A percentile compares a stretch with the other conserved stretches of the same genome.
These are phyloP conservation scores for Allygus modestus DNA, from an alignment of 2,888 invertebrate genomes.

Conservation along the genomic window DNA sequence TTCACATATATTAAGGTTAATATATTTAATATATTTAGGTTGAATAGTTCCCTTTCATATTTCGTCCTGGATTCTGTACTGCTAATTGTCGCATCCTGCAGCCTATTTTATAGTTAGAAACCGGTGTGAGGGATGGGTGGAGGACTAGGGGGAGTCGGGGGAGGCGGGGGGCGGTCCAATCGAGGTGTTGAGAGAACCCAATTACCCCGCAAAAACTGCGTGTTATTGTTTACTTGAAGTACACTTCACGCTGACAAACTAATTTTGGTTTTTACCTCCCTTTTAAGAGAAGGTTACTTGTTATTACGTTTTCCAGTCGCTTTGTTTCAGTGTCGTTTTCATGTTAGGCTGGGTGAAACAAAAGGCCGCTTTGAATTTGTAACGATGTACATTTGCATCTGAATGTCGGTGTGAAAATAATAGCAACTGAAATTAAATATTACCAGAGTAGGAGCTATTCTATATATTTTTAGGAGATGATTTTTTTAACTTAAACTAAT, in stretches of 20 bases:
- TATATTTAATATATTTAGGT: no score
- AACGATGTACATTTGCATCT: constrained; percentile 12
- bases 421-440: constrained; percentile 1
- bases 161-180: not conserved
- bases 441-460: not conserved
- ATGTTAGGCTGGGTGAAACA: constrained; percentile 2
- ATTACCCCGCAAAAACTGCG: constrained; percentile 50
- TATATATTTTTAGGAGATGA: no score
- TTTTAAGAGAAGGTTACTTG: constrained; percentile 39
- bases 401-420: constrained; percentile 8
- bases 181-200: constrained; percentile 31
- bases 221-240: constrained; percentile 51
- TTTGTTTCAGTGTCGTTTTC: constrained; percentile 12
- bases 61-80: no score
- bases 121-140: not conserved
- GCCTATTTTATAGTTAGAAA: no score
- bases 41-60: no score
- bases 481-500: no score
- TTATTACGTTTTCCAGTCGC: constrained; percentile 43
- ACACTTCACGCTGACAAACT: constrained; percentile 43
- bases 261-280: constrained; percentile 43
- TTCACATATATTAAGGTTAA: no score
- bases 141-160: not conserved
- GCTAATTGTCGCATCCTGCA: no score
- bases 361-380: constrained; percentile 27